These are phyloP conservation scores for Tringa solitaria DNA, from an alignment of 2,113 vertebrate genomes.

Conservation along the genomic window DNA sequence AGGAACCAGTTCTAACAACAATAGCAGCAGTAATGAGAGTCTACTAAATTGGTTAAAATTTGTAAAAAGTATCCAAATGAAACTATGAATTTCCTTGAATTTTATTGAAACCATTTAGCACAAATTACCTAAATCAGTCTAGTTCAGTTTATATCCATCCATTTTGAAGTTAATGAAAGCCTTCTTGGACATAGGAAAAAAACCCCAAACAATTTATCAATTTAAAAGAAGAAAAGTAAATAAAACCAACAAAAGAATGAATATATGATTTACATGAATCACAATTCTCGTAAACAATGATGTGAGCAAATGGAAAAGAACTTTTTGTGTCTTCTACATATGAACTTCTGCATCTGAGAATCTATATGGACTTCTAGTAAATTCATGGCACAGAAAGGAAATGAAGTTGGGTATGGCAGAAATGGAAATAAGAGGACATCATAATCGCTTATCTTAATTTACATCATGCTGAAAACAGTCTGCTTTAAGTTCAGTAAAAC, in stretches of 20 bases:
- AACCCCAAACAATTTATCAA: rapidly evolving
- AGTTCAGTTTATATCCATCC: neutral
- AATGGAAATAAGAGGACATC: neutral
- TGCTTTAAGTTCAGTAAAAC: neutral
- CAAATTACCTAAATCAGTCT: neutral
- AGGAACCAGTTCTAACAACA: neutral
- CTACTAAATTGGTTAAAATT: neutral
- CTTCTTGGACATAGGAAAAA: neutral
- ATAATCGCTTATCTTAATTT: neutral
- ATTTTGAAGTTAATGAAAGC: neutral
- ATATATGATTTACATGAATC: neutral
- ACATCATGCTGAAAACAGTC: neutral
- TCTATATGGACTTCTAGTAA: neutral
- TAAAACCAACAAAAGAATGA: neutral
- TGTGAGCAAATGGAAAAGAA: neutral
- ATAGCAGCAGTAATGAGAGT: neutral
- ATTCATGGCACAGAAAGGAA: neutral
- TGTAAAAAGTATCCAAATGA: neutral
- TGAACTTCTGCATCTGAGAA: neutral
- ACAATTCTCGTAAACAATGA: neutral
- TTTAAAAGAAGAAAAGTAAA: neutral
- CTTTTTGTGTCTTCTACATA: neutral
- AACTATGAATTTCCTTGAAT: neutral
- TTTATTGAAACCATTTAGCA: neutral
- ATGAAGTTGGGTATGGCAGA: neutral